Base-by-base conservation (phyloP, 2,888 invertebrate species). In the Peribatodes rhomboidaria region DNA sequence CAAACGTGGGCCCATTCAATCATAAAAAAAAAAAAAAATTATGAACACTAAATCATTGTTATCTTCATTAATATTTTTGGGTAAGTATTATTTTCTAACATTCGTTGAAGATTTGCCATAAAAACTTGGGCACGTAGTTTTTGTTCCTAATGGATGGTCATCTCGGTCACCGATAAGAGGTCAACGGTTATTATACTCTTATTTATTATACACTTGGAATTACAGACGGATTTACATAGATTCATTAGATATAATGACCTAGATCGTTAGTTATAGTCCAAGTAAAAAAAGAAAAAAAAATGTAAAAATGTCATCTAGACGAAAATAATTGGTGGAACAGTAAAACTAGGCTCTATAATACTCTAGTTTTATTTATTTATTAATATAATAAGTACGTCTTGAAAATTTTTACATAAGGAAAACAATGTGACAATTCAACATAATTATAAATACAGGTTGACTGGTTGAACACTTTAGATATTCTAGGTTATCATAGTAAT, bases 141-240 rank as follows among this genome's bases (percentile, higher is more conserved):
- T 56, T 55, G 53, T 33, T 66, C 57, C 42, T 39, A 54, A 41
- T 66, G 50, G 59, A 0, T 64, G 63, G 33, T 10, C 44, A 68
- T 59, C 1, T 46, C 52, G 70, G 70, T 68, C 70, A 70, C 64
- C 64, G 68, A 41, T 52, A 63, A 57, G 13, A 65, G 52, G 60
- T 59, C 59, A 55, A 31, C 39, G 22, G 16, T 54, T 42, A 42
- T 31, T 14, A 14, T 35, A 31, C 47, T 35, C 47, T 35, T 18
- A 14, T 53, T 39, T 22, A 39, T 33, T 37, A 16, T 10, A 50
- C 27, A 27, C 27, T 27, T 20, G 10, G 16, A 3, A 20, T 31
- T 18, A 18, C 18, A 27, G 46, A 39, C 27, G 42, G 42, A 33
- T 42, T 35, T 14, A 53, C 27, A 16, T 31, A 44, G 18, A 13